These are phyloP conservation scores for Pelochelys cantorii DNA, from an alignment of 2,797 vertebrate genomes.

Conservation along the genomic window DNA sequence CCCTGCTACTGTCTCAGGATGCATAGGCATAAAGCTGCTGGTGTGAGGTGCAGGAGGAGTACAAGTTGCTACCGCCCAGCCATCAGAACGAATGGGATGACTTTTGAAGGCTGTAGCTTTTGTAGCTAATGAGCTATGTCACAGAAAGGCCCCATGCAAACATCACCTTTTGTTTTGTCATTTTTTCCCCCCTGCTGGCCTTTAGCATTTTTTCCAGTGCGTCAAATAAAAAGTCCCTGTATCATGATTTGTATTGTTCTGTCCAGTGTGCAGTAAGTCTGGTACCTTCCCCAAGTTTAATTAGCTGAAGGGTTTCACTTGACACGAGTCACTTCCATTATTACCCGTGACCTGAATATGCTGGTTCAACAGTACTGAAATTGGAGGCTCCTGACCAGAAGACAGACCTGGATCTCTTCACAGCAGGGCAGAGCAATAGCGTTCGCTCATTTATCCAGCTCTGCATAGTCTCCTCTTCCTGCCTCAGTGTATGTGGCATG, in stretches of 20 bases:
- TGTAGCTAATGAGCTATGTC: not conserved
- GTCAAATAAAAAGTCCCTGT: not conserved
- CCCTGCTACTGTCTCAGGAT: rapidly evolving
- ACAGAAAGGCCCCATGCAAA: not conserved
- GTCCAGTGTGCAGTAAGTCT: not conserved
- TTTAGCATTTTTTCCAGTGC: not conserved
- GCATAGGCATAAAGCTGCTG: not conserved
- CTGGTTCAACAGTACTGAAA: not conserved
- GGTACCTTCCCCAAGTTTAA: rapidly evolving
- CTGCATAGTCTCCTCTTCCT: not conserved
- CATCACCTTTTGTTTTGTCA: not conserved
- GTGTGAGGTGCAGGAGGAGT: not conserved
- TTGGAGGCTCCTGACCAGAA: not conserved
- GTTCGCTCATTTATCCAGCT: not conserved
- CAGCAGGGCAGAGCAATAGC: not conserved
- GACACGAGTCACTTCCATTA: not conserved
- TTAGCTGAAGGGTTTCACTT: not conserved
- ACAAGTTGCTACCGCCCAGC: not conserved
- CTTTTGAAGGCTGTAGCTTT: not conserved
- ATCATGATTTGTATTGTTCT: not conserved
- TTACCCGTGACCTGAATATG: not conserved
- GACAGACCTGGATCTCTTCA: not conserved
- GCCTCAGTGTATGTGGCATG: not conserved
- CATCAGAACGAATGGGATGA: not conserved
- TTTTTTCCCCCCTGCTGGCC: rapidly evolving